Percentiles rank a stretch among this genome's conserved stretches.
These are phyloP conservation scores for Steatocranus sp. DNA, from an alignment of 2,797 vertebrate genomes.

Conservation along the genomic window DNA sequence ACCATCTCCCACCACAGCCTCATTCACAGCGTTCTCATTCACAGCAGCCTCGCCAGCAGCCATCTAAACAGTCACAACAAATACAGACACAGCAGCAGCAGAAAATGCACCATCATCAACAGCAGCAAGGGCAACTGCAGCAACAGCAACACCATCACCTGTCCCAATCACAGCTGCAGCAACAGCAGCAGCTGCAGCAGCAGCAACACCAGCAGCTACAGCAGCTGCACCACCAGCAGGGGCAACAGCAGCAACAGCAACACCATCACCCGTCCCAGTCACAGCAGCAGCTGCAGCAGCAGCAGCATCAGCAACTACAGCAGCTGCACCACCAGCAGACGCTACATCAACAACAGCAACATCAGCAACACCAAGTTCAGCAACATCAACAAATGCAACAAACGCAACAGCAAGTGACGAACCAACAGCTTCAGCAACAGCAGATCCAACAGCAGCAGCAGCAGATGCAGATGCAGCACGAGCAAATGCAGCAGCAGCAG, in stretches of 20 bases:
- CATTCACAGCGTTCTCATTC: conserved; percentile 66
- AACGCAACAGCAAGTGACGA: conserved; percentile 40
- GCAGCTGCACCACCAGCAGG: conserved; percentile 53
- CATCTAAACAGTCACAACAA: conserved; percentile 57
- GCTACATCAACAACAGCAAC: conserved; percentile 51
- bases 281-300: conserved; percentile 31
- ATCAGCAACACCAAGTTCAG: conserved; percentile 58
- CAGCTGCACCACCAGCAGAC: conserved; percentile 56
- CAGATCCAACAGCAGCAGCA: conserved; percentile 68
- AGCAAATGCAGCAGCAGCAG: conserved; percentile 78
- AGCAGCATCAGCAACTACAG: conserved; percentile 48
- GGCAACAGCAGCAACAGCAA: conserved; percentile 50
- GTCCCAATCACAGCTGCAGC: conserved; percentile 21
- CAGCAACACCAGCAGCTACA: conserved; percentile 46
- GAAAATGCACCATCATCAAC: conserved; percentile 53
- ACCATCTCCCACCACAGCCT: conserved; percentile 74
- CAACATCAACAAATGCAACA: conserved; percentile 66
- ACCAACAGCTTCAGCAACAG: conserved; percentile 60
- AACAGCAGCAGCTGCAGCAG: conserved; percentile 54
- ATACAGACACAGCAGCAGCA: conserved; percentile 56
- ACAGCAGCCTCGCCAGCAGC: conserved; percentile 67
- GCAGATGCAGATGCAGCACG: conserved; percentile 72
- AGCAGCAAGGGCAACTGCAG: conserved; percentile 43
- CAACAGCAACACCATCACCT: conserved; percentile 7
- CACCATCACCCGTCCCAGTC: conserved; percentile 47